Evolutionary conservation across 1,140 invertebrate species (phyloP), one percentile per base, ranked within the genome.

Genomic region (Notospermus geniculatus): DNA sequence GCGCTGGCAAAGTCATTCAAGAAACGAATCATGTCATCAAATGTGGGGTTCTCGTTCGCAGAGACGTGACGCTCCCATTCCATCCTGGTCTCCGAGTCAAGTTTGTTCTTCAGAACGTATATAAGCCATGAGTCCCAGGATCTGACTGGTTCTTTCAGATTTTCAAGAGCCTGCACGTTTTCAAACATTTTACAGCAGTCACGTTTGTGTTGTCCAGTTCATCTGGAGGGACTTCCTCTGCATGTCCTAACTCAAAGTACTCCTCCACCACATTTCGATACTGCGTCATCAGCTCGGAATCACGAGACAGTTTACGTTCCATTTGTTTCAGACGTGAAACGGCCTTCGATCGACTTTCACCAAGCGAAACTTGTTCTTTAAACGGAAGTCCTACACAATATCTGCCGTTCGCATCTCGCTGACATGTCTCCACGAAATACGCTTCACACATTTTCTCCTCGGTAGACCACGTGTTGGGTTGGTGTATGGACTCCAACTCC

Each of bases 211-310:
- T 50, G 5, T 23, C 9, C n/a, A 50, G 19, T 36, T 36, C 32
- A 36, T 15, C 15, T 9, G 4, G 4, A n/a, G n/a, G n/a, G n/a
- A 50, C 46, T n/a, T 23, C 9, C n/a, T 50, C 46, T n/a, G 46
- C 46, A 27, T 50, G 46, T 7, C n/a, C 5, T n/a, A 50, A 50
- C 46, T 50, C 46, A 50, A 50, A 23, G n/a, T 50, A 50, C n/a
- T 50, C 46, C 25, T 5, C 25, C n/a, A 50, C 46, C 4, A 27
- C 25, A 23, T 50, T 50, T 4, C 46, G 4, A 50, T 50, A 50
- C 5, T 50, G 19, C 46, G 4, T 19, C n/a, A 7, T 50, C n/a
- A 7, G 25, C 5, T 50, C 19, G 9, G 46, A 27, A n/a, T 50
- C n/a, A 5, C 25, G 25, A 27, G n/a, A 5, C 4, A n/a, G n/a